These are phyloP conservation scores for Oligia fasciuncula DNA, from an alignment of 2,888 invertebrate genomes.

Conservation along the genomic window DNA sequence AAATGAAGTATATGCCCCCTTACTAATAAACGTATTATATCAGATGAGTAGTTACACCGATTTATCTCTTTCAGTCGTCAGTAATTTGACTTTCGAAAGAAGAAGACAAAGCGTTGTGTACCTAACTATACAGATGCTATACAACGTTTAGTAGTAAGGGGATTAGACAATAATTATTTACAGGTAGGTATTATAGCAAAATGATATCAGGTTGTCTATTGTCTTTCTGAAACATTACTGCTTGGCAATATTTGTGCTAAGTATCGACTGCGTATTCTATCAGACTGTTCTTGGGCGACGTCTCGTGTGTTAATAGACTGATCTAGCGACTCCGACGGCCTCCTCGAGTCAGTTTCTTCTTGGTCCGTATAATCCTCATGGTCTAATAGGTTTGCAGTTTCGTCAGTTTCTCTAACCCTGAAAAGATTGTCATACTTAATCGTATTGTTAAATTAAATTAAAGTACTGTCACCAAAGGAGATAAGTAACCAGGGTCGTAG, in stretches of 20 bases:
- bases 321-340: conserved; percentile 67
- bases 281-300: conserved; percentile 79
- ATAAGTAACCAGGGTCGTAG: too few species aligned
- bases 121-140: too few species aligned
- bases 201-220: conserved; percentile 66
- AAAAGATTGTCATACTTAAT: conserved; percentile 62
- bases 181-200: conserved; percentile 49
- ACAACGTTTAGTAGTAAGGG: too few species aligned
- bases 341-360: conserved; percentile 78
- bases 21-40: too few species aligned
- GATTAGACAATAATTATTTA: conserved; percentile 41
- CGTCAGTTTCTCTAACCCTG: conserved; percentile 71
- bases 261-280: conserved; percentile 87
- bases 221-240: conserved; percentile 79
- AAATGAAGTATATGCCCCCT: conserved; percentile 8
- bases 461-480: not conserved
- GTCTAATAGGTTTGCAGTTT: conserved; percentile 83
- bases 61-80: too few species aligned
- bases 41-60: too few species aligned
- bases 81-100: too few species aligned
- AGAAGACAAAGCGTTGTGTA: too few species aligned
- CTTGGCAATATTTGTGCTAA: conserved; percentile 86
- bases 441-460: conserved; percentile 9
- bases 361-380: conserved; percentile 81
- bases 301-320: conserved; percentile 70